phyloP scores from a whole-genome alignment of 2,113 vertebrate genomes.

The Chionodraco myersi region DNA sequence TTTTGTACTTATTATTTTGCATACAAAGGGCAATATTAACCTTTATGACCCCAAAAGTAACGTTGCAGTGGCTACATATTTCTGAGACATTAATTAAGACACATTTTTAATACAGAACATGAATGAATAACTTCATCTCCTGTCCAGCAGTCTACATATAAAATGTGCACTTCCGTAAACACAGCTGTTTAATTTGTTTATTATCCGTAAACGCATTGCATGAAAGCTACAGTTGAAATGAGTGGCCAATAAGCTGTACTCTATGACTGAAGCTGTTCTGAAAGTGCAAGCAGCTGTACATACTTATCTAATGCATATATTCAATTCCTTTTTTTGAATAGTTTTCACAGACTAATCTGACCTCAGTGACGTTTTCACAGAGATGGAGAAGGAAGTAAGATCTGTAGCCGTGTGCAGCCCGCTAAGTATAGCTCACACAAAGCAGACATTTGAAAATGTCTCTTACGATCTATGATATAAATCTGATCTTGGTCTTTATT shows the following conservation, averaged over 20 bases:
- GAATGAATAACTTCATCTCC: not conserved
- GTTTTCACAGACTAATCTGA: not conserved
- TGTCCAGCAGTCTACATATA: not conserved
- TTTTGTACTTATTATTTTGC: not conserved
- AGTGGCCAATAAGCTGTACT: not conserved
- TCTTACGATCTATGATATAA: not conserved
- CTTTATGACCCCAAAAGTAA: not conserved
- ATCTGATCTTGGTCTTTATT: not conserved
- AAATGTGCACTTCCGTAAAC: not conserved
- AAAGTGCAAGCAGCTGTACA: not conserved
- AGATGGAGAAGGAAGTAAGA: slow-evolving; percentile 29
- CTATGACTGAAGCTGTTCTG: not conserved
- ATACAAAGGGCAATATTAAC: too few relatives aligned
- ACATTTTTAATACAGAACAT: not conserved
- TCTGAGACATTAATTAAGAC: not conserved
- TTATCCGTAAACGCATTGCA: not conserved
- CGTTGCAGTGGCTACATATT: not conserved
- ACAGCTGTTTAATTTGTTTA: not conserved
- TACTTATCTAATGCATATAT: not conserved
- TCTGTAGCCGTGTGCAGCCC: not conserved
- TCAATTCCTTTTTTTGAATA: slow-evolving; percentile 13
- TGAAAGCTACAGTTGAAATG: not conserved
- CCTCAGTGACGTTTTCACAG: not conserved
- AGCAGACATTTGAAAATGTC: not conserved
- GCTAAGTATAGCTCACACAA: not conserved